These are phyloP conservation scores for Aplysia californica DNA, from an alignment of 1,140 invertebrate genomes.

Conservation along the genomic window DNA sequence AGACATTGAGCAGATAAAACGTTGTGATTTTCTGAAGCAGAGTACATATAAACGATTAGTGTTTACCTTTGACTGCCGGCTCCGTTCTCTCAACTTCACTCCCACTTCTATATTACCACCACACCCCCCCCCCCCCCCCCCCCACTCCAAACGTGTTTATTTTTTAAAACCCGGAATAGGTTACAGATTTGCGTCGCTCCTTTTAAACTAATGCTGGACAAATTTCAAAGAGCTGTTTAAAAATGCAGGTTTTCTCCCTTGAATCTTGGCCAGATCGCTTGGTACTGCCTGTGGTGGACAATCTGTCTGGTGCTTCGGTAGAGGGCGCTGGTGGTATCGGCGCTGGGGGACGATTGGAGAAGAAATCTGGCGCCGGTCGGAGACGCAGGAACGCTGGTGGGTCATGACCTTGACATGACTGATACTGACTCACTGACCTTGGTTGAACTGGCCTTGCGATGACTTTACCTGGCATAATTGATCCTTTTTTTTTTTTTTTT, in stretches of 20 bases:
- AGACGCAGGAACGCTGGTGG: not conserved
- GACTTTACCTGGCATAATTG: no score
- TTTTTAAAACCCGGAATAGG: not conserved
- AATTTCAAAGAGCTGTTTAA: not conserved
- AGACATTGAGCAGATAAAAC: no score
- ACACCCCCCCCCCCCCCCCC: not conserved
- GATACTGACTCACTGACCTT: slow-evolving; percentile 19
- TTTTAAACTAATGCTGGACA: not conserved
- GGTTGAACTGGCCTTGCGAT: no score
- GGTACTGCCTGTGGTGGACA: slow-evolving; percentile 35
- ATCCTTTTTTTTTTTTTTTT: no score
- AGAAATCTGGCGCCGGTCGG: not conserved
- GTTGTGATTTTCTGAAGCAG: no score
- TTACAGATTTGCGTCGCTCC: not conserved
- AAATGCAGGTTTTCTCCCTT: no score
- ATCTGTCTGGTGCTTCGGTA: slow-evolving; percentile 25
- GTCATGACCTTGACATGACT: not conserved
- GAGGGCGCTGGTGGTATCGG: slow-evolving; percentile 13
- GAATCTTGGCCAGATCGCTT: slow-evolving; percentile 20
- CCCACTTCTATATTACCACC: not conserved
- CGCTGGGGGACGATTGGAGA: slow-evolving; percentile 4
- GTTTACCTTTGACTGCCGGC: no score
- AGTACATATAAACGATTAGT: no score
- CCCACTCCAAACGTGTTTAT: not conserved
- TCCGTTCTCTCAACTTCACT: not conserved